Percentiles rank a stretch among this genome's conserved stretches.
Conservation (phyloP, 1,140 invertebrate genomes). For the Pemphigus obesinymphae region DNA sequence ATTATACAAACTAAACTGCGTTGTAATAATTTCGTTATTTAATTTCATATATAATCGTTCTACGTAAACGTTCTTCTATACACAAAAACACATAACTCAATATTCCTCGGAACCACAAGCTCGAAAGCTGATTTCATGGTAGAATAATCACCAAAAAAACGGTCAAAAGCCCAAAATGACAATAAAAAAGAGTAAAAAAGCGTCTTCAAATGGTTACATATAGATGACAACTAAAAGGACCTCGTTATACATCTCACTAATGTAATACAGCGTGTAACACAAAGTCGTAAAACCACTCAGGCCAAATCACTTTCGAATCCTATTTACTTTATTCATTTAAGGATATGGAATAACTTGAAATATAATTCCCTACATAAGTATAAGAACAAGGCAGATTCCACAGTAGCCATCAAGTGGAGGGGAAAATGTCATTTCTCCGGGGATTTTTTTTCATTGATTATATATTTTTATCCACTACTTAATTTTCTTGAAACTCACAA, state of each 20-base stretch:
- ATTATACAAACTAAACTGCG: no score
- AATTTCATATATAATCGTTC: no score
- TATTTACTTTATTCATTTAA: conserved; percentile 15
- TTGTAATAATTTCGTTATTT: no score
- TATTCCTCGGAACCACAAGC: background rate
- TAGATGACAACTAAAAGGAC: background rate
- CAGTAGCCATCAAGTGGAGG: background rate
- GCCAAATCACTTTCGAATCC: conserved; percentile 16
- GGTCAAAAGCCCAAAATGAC: background rate
- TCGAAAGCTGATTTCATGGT: conserved; percentile 16
- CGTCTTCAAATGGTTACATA: conserved; percentile 14
- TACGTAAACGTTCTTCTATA: no score
- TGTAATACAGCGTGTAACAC: conserved; percentile 9
- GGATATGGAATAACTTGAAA: background rate
- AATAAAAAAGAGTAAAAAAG: conserved; percentile 26
- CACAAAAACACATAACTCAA: background rate
- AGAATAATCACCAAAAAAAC: conserved; percentile 3
- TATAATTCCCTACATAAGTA: background rate
- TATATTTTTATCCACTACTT: no score
- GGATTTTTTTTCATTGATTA: no score
- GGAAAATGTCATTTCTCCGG: background rate
- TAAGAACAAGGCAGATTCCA: background rate
- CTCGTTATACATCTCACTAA: conserved; percentile 2
- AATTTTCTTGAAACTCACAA: no score
- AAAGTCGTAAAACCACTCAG: conserved; percentile 27